These are phyloP conservation scores for Dermatemys mawii DNA, from an alignment of 2,113 vertebrate genomes.

Conservation along the genomic window DNA sequence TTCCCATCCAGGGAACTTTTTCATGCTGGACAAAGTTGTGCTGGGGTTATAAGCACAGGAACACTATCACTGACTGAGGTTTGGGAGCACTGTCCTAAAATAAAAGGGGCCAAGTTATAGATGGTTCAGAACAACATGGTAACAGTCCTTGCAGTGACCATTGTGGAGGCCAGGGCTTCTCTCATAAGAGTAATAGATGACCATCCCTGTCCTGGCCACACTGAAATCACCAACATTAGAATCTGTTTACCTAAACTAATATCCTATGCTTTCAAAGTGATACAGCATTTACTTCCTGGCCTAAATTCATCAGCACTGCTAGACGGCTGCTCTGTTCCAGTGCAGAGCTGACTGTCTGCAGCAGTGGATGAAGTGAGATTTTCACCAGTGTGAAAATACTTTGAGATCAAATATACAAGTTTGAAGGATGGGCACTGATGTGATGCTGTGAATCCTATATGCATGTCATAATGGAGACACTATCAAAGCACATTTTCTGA, in stretches of 20 bases:
- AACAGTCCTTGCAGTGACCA: neutral
- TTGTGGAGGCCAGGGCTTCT: neutral
- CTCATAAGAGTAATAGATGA: neutral
- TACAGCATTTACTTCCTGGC: neutral
- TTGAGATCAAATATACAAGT: neutral
- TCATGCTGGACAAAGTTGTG: neutral
- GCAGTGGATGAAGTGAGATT: too few species aligned
- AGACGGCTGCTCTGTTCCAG: too few species aligned
- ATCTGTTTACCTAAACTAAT: neutral
- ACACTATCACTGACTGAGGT: neutral
- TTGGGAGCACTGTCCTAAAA: neutral
- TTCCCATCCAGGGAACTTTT: neutral
- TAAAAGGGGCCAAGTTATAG: neutral
- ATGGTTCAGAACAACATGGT: neutral
- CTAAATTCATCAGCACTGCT: too few species aligned
- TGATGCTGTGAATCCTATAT: neutral
- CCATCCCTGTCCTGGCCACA: neutral
- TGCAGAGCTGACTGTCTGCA: too few species aligned
- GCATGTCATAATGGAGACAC: neutral
- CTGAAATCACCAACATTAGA: neutral
- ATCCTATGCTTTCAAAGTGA: neutral
- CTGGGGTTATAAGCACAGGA: neutral
- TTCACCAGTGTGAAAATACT: neutral
- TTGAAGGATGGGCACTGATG: neutral
- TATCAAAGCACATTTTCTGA: neutral